Base-by-base conservation (phyloP, 2,113 vertebrate species). In the Clupea harengus region DNA sequence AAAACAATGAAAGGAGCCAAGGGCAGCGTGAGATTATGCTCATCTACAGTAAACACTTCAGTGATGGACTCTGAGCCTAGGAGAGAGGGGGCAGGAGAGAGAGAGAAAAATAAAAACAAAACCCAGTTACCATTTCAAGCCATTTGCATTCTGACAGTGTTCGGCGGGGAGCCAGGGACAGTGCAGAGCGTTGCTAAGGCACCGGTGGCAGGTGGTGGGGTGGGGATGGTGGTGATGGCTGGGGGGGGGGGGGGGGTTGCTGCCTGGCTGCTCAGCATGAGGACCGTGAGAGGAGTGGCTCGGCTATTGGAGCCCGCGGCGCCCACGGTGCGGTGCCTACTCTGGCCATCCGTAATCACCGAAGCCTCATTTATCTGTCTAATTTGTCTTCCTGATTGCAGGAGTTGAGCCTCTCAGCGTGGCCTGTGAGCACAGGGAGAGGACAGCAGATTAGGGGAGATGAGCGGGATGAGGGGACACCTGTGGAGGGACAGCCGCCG, bases 341-440 rank as follows among this genome's bases (percentile, higher is more conserved):
- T 83, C 25, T 81, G 83, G 54, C 80, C 86, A 60, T 83, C 81
- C 89, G 90, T 93, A 93, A 94, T 93, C 89, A 91, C 89, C 89
- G 88, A 85, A 93, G 0, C 93, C 91, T 91, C 86, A 93, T 93
- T 93, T 92, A 90, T 92, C 91, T 90, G 88, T 90, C 92, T 94
- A 94, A 94, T 94, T 93, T 92, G 91, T 89, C 82, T 25, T 87
- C 92, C 93, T 91, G 93, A 95, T 94, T 92, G 64, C 87, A 91
- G 89, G 91, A 88, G 84, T 47, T 47, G 78, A 25, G 85, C 86
- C 83, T 82, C 81, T 84, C 83, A 39, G 4, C n/a, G 85, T 46
- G 54, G 86, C 83, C 88, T 88, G 85, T 87, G 83, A 83, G 64
- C 83, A 86, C 78, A 22, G 2, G 18, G 54, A 28, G n/a, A 64